Evolutionary conservation across 2,888 invertebrate species (phyloP), one percentile per base, ranked within the genome.

Genomic region (Adelognathus sp.): DNA sequence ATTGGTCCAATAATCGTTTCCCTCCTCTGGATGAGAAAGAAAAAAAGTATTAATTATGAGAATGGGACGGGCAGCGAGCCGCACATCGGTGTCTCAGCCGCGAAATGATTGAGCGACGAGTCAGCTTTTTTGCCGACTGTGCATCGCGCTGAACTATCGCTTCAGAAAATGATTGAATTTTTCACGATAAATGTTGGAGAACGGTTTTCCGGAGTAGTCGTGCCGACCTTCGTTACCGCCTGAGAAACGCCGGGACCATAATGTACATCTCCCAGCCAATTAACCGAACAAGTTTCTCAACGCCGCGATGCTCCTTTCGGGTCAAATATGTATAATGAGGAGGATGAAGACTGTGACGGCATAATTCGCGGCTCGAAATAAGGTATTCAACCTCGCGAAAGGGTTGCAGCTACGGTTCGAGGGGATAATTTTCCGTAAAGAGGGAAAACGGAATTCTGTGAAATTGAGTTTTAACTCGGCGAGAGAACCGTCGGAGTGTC

Each of bases 281-380:
- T 85, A 83, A 84, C 78, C 81, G 82, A 81, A 81, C 81, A 84
- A 84, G 82, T 83, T 83, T 81, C 81, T 81, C 70, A 64, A 79
- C 61, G 69, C 63, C 63, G 66, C 58, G 66, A 77, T 69, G 71
- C 14, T 41, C 14, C 5, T 4, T 14, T 31, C 60, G 41, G 56
- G 31, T 56, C 66, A 76, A 58, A 80, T 81, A 76, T n/a, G n/a
- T 74, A 84, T 85, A 85, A 87, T 86, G 86, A 86, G 85, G 76
- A 82, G 82, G 82, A 84, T 82, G 85, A 85, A 82, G 85, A 83
- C 84, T 81, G 81, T 81, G 81, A 63, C 80, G 81, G 83, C 83
- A 82, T 86, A 86, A 87, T 87, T 87, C 82, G 83, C 82, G 79
- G n/a, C n/a, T n/a, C n/a, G n/a, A n/a, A n/a, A n/a, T n/a, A n/a